Evolutionary conservation across 2,797 vertebrate genomes (phyloP).

Genomic region (Petrocephalus schoutedeni): DNA sequence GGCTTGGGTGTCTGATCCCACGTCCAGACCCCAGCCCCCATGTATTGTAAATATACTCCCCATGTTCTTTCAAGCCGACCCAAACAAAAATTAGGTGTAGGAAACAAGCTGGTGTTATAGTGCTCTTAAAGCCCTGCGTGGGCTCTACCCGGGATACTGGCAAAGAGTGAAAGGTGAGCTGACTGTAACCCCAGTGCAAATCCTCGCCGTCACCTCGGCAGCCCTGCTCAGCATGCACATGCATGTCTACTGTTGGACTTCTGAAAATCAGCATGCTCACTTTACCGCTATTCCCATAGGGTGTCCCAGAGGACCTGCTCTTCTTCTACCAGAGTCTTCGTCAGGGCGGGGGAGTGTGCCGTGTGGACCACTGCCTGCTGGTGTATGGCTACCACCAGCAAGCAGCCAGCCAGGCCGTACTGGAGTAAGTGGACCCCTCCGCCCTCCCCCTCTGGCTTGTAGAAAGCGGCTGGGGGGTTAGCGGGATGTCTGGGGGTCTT

Average conservation of each 20-base stretch:
- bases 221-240: not conserved
- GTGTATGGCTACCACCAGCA: slow-evolving; percentile 80
- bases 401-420: slow-evolving; percentile 75
- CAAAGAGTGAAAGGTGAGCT: no score
- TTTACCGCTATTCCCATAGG: slow-evolving; percentile 56
- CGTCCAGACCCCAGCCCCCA: not conserved
- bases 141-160: not conserved
- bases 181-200: not conserved
- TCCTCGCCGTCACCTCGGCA: not conserved
- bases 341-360: slow-evolving; percentile 62
- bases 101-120: not conserved
- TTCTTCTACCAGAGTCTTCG: slow-evolving; percentile 85
- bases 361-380: slow-evolving; percentile 74
- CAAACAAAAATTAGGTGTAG: not conserved
- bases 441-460: not conserved
- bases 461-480: not conserved
- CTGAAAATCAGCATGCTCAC: not conserved
- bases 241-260: not conserved
- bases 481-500: not conserved
- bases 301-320: slow-evolving; percentile 85
- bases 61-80: not conserved
- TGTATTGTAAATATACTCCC: not conserved
- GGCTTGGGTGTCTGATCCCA: not conserved
- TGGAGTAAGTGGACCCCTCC: slow-evolving; percentile 67
- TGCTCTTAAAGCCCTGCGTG: not conserved